A percentile compares a stretch with the other conserved stretches of the same genome.
Conservation (phyloP, 2,888 invertebrate genomes). For the Linnaemya tessellans region DNA sequence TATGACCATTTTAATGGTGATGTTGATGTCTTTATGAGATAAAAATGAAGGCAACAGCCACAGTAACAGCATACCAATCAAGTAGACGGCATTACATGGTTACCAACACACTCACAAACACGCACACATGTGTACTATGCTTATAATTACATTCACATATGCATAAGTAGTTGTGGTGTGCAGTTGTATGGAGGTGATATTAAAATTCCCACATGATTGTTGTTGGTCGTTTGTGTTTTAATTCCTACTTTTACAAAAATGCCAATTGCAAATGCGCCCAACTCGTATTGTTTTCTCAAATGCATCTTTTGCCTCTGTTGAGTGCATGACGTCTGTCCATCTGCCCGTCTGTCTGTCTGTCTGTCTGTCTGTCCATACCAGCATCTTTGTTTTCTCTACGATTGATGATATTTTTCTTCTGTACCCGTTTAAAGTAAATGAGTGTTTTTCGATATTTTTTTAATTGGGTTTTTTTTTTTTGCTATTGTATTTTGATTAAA, state of each 20-base stretch:
- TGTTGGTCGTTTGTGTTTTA: constrained; percentile 30
- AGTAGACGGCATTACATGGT: constrained; percentile 10
- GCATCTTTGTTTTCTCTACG: constrained; percentile 63
- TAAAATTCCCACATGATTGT: constrained; percentile 69
- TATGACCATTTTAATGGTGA: constrained; percentile 61
- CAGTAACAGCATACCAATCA: constrained; percentile 28
- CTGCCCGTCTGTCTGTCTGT: too few species aligned
- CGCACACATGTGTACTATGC: not conserved
- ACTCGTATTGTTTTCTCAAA: constrained; percentile 18
- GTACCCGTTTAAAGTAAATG: not conserved
- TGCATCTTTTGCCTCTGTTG: constrained; percentile 33
- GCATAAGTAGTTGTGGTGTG: not conserved
- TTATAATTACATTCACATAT: not conserved
- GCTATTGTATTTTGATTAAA: constrained; percentile 53
- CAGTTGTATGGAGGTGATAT: constrained; percentile 61
- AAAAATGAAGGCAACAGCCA: constrained; percentile 27
- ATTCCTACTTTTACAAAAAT: constrained; percentile 60
- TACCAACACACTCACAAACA: not conserved
- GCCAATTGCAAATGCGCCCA: constrained; percentile 55
- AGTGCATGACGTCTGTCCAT: constrained; percentile 38
- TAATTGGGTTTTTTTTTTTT: constrained; percentile 66
- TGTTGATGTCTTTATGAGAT: constrained; percentile 69
- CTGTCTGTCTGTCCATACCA: constrained; percentile 41
- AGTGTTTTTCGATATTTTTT: constrained; percentile 22
- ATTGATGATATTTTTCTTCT: constrained; percentile 59